Percentiles rank a stretch among this genome's conserved stretches.
Evolutionary conservation across 2,888 invertebrate genomes (phyloP).

Genomic region (Halocaridina rubra): DNA sequence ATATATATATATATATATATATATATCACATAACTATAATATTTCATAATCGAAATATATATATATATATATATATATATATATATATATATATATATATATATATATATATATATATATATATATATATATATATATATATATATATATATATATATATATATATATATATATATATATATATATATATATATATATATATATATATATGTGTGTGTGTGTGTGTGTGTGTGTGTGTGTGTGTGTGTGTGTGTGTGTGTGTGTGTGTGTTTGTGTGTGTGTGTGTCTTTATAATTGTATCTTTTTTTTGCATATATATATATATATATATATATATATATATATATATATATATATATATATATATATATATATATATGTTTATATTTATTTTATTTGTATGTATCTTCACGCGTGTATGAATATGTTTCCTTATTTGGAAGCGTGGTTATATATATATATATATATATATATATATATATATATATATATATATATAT

Average conservation of each 20-base stretch:
- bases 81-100: conserved; percentile 20
- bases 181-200: too few species aligned
- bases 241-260: too few species aligned
- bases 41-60: neutral
- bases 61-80: neutral
- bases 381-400: neutral
- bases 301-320: neutral
- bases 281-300: too few species aligned
- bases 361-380: neutral
- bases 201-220: too few species aligned
- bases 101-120: conserved; percentile 22
- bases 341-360: neutral
- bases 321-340: neutral
- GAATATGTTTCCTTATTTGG: too few species aligned
- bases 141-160: conserved; percentile 11
- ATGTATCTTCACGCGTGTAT: neutral
- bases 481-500: too few species aligned
- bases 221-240: too few species aligned
- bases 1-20: too few species aligned
- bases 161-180: neutral
- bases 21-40: too few species aligned
- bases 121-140: conserved; percentile 24
- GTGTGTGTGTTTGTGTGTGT: too few species aligned
- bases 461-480: too few species aligned
- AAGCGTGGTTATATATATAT: too few species aligned